Base-by-base conservation (phyloP, 1,140 invertebrate genomes). In the Drosophila pseudoananassae region DNA sequence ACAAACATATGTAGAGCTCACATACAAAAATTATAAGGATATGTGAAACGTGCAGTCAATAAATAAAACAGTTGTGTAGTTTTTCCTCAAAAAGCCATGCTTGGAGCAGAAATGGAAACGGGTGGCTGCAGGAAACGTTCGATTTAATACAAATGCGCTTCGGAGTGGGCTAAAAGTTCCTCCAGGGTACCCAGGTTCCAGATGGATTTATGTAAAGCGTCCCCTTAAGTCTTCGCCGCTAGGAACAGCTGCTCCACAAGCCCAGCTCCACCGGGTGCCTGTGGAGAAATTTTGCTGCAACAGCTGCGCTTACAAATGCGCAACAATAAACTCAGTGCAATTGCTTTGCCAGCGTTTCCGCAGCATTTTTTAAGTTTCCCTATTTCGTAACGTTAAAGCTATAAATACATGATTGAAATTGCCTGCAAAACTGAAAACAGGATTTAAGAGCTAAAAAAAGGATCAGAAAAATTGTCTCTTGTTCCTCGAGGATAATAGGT, bases 11-110 rank as follows among this genome's bases (percentile, higher is more conserved):
- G 70, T 79, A 58, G 59, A 80, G 52, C 56, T 76, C 61, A 58
- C 66, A 64, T 82, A 87, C 82, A 87, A 88, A 85, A 85, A 85
- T 88, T 85, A 88, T 85, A 85, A 76, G 83, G 75, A 85, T 88
- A 85, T 82, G 70, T 66, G 74, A 78, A 82, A 85, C 82, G 82
- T 85, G 82, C 71, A 85, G 83, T 85, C 83, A 85, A 85, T 85
- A 85, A 85, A 85, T 85, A 85, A 88, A 88, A 85, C 82, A 88
- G 82, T 82, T 65, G 82, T 66, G 78, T 53, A 87, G 54, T 71
- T 63, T 74, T 52, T 45, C 31, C 20, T 29, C 43, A 15, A 50
- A 68, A 76, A 29, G 17, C 38, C 53, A 15, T 0, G 43, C n/a
- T 9, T 43, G 58, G 10, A 46, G 59, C 53, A 46, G 65, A 45